Evolutionary conservation across 1,140 invertebrate genomes (phyloP).

Genomic region (Ceratoteleas bidentatus): DNA sequence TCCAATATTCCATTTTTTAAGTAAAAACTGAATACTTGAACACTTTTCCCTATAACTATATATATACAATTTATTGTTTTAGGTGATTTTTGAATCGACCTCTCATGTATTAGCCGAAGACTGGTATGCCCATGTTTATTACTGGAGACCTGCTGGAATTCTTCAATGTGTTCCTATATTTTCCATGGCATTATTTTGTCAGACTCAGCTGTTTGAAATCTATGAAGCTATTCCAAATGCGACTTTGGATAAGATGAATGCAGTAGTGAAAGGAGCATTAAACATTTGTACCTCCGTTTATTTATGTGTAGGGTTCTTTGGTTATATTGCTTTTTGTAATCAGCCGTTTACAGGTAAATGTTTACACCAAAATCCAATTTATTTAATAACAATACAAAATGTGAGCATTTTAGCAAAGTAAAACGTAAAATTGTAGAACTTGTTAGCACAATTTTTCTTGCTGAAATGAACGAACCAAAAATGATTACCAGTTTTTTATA

Average conservation of each 20-base stretch:
- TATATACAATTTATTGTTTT: background rate
- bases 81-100: constrained; percentile 89
- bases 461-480: too few relatives aligned
- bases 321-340: constrained; percentile 95
- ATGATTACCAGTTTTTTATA: constrained; percentile 65
- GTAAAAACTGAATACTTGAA: too few relatives aligned
- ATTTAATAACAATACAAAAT: too few relatives aligned
- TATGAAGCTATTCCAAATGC: constrained; percentile 94
- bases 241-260: constrained; percentile 93
- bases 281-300: constrained; percentile 95
- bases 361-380: constrained; percentile 43
- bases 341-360: constrained; percentile 87
- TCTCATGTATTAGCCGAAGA: constrained; percentile 87
- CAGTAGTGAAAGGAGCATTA: constrained; percentile 92
- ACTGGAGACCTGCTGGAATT: constrained; percentile 92
- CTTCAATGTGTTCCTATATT: constrained; percentile 96
- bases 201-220: constrained; percentile 98
- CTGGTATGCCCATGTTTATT: constrained; percentile 89
- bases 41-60: too few relatives aligned
- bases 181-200: constrained; percentile 96
- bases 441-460: too few relatives aligned
- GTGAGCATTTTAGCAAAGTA: too few relatives aligned
- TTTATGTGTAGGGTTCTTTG: constrained; percentile 94
- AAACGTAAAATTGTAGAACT: too few relatives aligned
- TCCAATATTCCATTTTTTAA: too few relatives aligned